Conservation (phyloP, 2,888 invertebrate species). For the Harmothoe impar region DNA sequence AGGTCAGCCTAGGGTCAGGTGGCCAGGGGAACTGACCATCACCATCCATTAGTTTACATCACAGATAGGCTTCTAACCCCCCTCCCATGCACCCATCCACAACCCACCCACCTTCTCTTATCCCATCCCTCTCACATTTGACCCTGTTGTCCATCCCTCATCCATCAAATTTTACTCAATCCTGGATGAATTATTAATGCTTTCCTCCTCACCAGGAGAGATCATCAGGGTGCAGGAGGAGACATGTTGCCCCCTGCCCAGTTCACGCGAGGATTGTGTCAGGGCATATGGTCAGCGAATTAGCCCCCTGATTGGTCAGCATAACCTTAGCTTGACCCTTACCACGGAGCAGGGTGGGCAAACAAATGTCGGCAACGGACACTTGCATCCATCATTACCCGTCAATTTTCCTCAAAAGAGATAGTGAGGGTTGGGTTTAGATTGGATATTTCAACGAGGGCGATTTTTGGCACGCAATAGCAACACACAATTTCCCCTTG, state of each 20-base stretch:
- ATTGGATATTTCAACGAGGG: no score
- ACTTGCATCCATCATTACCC: not conserved
- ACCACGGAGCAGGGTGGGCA: not conserved
- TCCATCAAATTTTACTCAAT: slow-evolving; percentile 16
- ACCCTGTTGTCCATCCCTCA: not conserved
- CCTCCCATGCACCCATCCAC: not conserved
- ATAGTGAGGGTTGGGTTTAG: no score
- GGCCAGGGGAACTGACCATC: not conserved
- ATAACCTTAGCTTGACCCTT: not conserved
- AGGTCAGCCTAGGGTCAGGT: slow-evolving; percentile 32
- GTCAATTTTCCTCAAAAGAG: no score
- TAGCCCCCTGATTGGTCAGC: slow-evolving; percentile 6
- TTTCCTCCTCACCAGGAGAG: not conserved
- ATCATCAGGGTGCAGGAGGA: not conserved
- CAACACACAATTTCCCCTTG: no score
- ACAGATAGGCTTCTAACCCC: not conserved
- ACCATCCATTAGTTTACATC: not conserved
- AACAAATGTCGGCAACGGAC: not conserved
- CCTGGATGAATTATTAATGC: slow-evolving; percentile 3
- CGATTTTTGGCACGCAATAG: no score
- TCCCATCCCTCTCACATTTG: not conserved
- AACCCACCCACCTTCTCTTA: not conserved
- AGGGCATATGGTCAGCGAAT: not conserved
- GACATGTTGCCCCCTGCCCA: not conserved
- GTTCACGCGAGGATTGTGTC: slow-evolving; percentile 5